Conservation (phyloP, 2,797 vertebrate species). For the Ceryle rudis region DNA sequence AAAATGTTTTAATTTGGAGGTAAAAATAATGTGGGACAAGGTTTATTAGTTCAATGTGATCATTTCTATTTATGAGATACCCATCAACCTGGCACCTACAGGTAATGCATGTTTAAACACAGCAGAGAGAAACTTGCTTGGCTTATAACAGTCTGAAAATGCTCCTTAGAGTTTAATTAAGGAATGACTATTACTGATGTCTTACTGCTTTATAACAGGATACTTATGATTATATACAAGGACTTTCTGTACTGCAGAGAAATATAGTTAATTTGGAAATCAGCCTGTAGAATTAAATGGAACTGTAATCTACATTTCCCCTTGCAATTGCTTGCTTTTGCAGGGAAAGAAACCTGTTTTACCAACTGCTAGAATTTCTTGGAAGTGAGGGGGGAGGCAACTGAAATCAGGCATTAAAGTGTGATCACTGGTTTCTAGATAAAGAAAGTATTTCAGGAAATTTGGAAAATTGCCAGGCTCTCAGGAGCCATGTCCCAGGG, state of each 20-base stretch:
- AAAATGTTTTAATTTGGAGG: neutral
- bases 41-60: neutral
- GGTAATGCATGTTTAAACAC: neutral
- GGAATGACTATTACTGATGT: neutral
- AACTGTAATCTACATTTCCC: neutral
- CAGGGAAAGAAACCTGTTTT: neutral
- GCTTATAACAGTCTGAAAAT: neutral
- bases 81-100: neutral
- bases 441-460: conserved; percentile 8
- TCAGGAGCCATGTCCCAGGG: neutral
- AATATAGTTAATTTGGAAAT: neutral
- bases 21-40: neutral
- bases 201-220: neutral
- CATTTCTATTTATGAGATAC: neutral
- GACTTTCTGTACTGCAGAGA: neutral
- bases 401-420: neutral
- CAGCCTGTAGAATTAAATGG: neutral
- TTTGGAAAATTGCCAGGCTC: neutral
- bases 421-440: neutral
- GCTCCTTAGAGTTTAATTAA: neutral
- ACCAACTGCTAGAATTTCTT: neutral
- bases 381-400: neutral
- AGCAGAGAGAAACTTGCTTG: neutral
- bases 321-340: neutral
- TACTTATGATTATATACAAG: neutral